These are phyloP conservation scores for Scophthalmus maximus DNA, from an alignment of 2,113 vertebrate genomes.

Conservation along the genomic window DNA sequence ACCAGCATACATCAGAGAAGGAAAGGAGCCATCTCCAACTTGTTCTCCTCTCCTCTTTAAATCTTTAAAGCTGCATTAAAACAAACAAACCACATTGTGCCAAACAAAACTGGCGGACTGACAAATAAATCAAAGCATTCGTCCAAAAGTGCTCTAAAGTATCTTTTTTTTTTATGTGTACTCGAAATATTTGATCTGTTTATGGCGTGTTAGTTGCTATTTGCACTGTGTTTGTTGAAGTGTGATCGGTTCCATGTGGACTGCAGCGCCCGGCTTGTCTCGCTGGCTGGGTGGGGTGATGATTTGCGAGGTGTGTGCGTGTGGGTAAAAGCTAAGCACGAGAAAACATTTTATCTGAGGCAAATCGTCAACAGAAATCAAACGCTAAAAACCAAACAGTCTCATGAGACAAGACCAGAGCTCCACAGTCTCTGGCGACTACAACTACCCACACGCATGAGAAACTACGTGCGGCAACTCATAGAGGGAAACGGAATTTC, in stretches of 20 bases:
- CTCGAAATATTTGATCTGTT: slow-evolving; percentile 30
- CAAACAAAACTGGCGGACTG: background rate
- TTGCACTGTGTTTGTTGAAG: slow-evolving; percentile 34
- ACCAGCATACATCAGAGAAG: background rate
- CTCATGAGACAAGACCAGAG: background rate
- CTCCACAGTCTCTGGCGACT: background rate
- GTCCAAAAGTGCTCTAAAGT: background rate
- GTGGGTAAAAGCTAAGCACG: background rate
- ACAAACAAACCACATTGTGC: slow-evolving; percentile 22
- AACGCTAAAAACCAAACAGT: background rate
- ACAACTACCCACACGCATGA: too few relatives aligned
- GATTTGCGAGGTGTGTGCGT: slow-evolving; percentile 4
- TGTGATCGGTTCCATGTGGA: slow-evolving; percentile 50
- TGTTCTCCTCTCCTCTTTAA: background rate
- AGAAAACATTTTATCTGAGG: slow-evolving; percentile 13
- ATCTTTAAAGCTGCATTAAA: background rate
- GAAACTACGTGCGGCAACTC: background rate
- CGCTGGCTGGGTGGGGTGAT: slow-evolving; percentile 5
- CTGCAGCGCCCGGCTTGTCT: background rate
- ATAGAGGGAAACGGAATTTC: background rate
- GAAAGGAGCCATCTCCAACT: background rate
- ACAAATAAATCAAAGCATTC: slow-evolving; percentile 11
- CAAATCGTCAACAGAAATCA: slow-evolving; percentile 20
- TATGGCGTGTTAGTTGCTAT: slow-evolving; percentile 37
- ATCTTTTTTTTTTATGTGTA: background rate